Evolutionary conservation across 2,888 invertebrate species (phyloP).

Genomic region (Nemurella pictetii): DNA sequence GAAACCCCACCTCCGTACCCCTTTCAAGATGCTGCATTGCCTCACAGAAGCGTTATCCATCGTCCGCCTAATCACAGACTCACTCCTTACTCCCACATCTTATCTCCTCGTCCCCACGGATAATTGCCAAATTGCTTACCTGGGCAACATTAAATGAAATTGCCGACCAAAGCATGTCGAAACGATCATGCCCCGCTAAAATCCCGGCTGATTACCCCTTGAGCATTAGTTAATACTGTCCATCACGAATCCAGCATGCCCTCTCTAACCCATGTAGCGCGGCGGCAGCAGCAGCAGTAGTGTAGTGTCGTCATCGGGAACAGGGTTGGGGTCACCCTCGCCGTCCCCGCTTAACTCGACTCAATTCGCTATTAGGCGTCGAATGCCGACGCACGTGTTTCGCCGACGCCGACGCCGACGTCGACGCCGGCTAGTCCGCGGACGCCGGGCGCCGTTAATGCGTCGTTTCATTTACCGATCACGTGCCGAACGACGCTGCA

Average conservation of each 20-base stretch:
- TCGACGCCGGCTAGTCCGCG: neutral
- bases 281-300: too few relatives aligned
- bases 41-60: neutral
- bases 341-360: neutral
- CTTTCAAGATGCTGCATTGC: neutral
- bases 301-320: too few relatives aligned
- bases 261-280: too few relatives aligned
- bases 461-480: constrained; percentile 34
- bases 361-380: constrained; percentile 11
- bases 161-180: neutral
- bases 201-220: constrained; percentile 23
- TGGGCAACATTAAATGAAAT: constrained; percentile 29
- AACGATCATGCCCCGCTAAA: neutral
- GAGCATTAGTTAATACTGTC: constrained; percentile 18
- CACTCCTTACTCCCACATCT: neutral
- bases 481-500: constrained; percentile 25
- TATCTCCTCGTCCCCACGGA: constrained; percentile 1
- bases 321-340: neutral
- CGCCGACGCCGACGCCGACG: neutral
- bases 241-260: neutral
- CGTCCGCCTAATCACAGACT: neutral
- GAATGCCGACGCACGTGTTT: constrained; percentile 17
- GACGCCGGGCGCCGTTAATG: constrained; percentile 27
- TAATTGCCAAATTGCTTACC: constrained; percentile 30
- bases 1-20: too few relatives aligned